These are phyloP conservation scores for Stigmatopora argus DNA, from an alignment of 2,113 vertebrate genomes.

Conservation along the genomic window DNA sequence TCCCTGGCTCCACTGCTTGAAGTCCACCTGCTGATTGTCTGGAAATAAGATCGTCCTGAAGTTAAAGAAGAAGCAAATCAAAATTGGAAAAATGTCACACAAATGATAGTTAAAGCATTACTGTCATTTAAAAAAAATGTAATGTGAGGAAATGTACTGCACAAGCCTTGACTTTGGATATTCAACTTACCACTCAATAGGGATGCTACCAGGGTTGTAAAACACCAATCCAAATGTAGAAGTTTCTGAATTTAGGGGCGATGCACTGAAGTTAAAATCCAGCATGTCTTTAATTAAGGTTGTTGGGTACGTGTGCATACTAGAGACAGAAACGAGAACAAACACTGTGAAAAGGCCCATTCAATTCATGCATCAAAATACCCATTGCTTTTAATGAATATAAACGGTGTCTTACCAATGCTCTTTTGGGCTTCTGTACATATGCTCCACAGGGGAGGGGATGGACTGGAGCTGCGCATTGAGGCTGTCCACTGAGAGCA, in stretches of 20 bases:
- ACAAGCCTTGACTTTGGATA: neutral
- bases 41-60: conserved; percentile 85
- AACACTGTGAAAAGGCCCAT: too few species aligned
- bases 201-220: conserved; percentile 76
- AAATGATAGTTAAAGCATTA: too few species aligned
- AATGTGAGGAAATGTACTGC: too few species aligned
- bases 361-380: neutral
- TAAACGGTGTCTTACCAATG: conserved; percentile 72
- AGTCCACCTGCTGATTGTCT: conserved; percentile 80
- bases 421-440: conserved; percentile 69
- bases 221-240: conserved; percentile 75
- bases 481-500: conserved; percentile 81
- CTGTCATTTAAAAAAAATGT: too few species aligned
- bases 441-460: conserved; percentile 71
- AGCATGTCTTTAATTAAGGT: conserved; percentile 73
- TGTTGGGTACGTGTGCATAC: conserved; percentile 63
- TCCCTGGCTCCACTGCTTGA: conserved; percentile 81
- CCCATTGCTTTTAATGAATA: neutral
- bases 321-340: conserved; percentile 32
- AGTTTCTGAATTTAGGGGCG: conserved; percentile 71
- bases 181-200: conserved; percentile 79
- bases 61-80: neutral
- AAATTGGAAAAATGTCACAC: too few species aligned
- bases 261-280: conserved; percentile 84
- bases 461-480: conserved; percentile 74